These are phyloP conservation scores for Epinotia brunnichana DNA, from an alignment of 2,888 invertebrate genomes.

Conservation along the genomic window DNA sequence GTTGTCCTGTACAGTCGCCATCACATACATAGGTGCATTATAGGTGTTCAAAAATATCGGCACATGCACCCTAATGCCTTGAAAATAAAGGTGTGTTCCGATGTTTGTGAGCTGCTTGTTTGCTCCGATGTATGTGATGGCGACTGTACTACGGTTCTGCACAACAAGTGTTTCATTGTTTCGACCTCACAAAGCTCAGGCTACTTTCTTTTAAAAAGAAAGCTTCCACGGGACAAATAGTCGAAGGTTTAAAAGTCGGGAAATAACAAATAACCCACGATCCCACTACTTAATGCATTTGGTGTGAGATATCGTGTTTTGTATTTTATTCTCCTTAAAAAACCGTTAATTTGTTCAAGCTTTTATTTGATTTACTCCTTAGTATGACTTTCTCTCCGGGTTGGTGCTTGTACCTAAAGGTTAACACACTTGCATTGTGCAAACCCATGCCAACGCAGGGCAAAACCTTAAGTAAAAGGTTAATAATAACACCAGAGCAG, in stretches of 20 bases:
- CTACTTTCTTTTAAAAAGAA: constrained; percentile 1
- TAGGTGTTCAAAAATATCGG: too few species aligned
- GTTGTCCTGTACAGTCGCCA: too few species aligned
- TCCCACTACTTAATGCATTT: not conserved
- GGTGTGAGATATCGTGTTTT: not conserved
- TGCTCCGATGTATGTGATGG: too few species aligned
- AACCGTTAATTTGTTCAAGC: too few species aligned
- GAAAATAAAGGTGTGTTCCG: too few species aligned
- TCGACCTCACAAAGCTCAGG: not conserved
- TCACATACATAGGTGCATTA: too few species aligned
- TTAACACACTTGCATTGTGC: not conserved
- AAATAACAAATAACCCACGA: not conserved
- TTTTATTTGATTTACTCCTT: not conserved
- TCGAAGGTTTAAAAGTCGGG: not conserved
- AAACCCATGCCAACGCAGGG: not conserved
- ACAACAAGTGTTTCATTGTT: constrained; percentile 15
- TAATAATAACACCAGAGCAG: not conserved
- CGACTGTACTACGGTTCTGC: not conserved
- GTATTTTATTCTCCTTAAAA: too few species aligned
- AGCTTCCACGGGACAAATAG: not conserved
- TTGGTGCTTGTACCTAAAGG: not conserved
- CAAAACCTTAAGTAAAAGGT: not conserved
- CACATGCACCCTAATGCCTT: too few species aligned
- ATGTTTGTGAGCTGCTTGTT: too few species aligned
- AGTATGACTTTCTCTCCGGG: not conserved